Conservation (phyloP, 92 coral and sea anemone species). For the Desmophyllum pertusum region DNA sequence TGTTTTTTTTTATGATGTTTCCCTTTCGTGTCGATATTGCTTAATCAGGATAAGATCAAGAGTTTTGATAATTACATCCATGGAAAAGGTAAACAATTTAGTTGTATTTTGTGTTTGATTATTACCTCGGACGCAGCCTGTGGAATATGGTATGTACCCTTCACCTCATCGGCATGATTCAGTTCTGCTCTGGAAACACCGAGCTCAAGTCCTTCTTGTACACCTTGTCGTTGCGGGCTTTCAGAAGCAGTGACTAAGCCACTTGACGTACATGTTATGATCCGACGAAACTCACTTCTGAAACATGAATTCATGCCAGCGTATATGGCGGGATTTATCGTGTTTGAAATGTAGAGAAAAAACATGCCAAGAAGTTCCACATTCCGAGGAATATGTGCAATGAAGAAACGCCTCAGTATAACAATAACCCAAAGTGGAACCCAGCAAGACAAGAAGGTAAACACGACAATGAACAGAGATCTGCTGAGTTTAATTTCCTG, state of each 20-base stretch:
- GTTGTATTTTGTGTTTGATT: too few species aligned
- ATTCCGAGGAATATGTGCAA: conserved; percentile 28
- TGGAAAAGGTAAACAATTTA: too few species aligned
- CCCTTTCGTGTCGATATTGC: too few species aligned
- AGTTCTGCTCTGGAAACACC: not conserved
- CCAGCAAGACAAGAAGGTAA: conserved; percentile 41
- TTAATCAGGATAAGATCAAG: too few species aligned
- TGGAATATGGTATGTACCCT: not conserved
- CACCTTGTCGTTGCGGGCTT: not conserved
- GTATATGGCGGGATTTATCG: conserved; percentile 44
- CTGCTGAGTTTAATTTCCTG: conserved; percentile 41
- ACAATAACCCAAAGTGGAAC: conserved; percentile 46
- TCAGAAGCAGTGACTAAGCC: not conserved
- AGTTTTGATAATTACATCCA: too few species aligned
- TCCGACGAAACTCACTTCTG: conserved; percentile 36
- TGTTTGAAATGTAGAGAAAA: conserved; percentile 37
- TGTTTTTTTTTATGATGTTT: too few species aligned
- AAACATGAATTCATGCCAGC: conserved; percentile 50
- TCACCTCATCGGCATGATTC: not conserved
- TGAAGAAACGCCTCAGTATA: conserved; percentile 23
- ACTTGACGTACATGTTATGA: conserved; percentile 24
- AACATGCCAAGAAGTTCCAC: conserved; percentile 45
- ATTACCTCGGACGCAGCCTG: not conserved
- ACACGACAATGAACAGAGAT: conserved; percentile 36
- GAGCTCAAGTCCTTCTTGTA: not conserved